phyloP scores from a whole-genome alignment of 2,888 invertebrate genomes.

The Azorinus chamasolen region DNA sequence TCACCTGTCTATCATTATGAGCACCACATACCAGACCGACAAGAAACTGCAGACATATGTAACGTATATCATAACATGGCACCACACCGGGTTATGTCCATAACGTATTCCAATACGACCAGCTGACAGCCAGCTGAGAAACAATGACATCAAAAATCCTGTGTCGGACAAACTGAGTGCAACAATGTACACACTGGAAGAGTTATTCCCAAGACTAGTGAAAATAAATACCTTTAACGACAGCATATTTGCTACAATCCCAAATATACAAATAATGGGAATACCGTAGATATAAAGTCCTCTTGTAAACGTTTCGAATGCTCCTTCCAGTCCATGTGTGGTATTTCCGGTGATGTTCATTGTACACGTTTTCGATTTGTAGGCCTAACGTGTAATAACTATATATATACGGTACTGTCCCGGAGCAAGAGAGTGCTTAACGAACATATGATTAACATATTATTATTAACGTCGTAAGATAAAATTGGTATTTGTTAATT shows the following conservation, averaged over 20 bases:
- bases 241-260: slow-evolving; percentile 91
- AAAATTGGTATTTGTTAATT: too few relatives aligned
- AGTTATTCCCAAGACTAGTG: slow-evolving; percentile 91
- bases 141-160: slow-evolving; percentile 90
- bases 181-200: slow-evolving; percentile 92
- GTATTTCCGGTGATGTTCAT: background rate
- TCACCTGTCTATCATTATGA: slow-evolving; percentile 94
- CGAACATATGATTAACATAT: too few relatives aligned
- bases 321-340: background rate
- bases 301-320: slow-evolving; percentile 40
- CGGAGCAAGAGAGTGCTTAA: too few relatives aligned
- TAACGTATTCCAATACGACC: slow-evolving; percentile 41
- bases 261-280: slow-evolving; percentile 91
- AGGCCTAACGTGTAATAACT: too few relatives aligned
- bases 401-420: too few relatives aligned
- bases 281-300: slow-evolving; percentile 48
- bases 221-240: slow-evolving; percentile 92
- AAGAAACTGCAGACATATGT: slow-evolving; percentile 91
- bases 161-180: slow-evolving; percentile 93
- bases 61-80: slow-evolving; percentile 57
- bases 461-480: too few relatives aligned
- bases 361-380: too few relatives aligned
- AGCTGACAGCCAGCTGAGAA: slow-evolving; percentile 85
- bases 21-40: slow-evolving; percentile 94
- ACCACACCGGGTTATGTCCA: slow-evolving; percentile 46